Percentiles rank a stretch among this genome's conserved stretches.
Evolutionary conservation across 2,113 vertebrate species (phyloP).

Genomic region (Tinamus guttatus): DNA sequence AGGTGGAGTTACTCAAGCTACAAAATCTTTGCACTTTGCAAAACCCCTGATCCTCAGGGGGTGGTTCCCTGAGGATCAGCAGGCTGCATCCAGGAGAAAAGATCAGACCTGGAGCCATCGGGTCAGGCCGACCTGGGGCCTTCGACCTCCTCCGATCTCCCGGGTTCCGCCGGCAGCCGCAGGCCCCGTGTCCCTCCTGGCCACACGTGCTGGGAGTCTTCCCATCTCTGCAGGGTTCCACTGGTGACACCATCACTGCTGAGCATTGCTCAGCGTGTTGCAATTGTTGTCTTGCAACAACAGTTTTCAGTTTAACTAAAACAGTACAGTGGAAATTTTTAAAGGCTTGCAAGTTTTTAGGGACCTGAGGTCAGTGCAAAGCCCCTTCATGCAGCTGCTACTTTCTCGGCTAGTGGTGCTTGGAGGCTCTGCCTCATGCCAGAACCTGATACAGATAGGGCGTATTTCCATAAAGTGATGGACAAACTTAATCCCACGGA

Average conservation of each 20-base stretch:
- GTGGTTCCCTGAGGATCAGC: accelerated
- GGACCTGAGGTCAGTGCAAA: not conserved
- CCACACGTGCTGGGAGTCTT: not conserved
- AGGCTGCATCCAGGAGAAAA: not conserved
- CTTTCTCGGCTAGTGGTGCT: not conserved
- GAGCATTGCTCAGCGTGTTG: no score
- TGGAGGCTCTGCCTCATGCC: not conserved
- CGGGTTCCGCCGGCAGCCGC: accelerated
- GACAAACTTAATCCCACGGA: not conserved
- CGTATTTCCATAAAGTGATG: not conserved
- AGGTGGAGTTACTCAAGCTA: not conserved
- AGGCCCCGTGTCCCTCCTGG: not conserved
- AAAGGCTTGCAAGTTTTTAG: not conserved
- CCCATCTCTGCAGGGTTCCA: accelerated
- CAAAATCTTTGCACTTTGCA: not conserved
- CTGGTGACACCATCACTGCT: not conserved
- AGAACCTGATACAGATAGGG: not conserved
- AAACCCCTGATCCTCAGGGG: no score
- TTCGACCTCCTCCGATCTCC: not conserved
- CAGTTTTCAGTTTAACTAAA: not conserved
- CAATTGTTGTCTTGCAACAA: not conserved
- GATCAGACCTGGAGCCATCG: not conserved
- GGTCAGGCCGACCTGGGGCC: not conserved
- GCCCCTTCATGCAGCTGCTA: not conserved
- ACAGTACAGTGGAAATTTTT: not conserved